phyloP scores from a whole-genome alignment of 2,113 vertebrate genomes.

The Galemys pyrenaicus region DNA sequence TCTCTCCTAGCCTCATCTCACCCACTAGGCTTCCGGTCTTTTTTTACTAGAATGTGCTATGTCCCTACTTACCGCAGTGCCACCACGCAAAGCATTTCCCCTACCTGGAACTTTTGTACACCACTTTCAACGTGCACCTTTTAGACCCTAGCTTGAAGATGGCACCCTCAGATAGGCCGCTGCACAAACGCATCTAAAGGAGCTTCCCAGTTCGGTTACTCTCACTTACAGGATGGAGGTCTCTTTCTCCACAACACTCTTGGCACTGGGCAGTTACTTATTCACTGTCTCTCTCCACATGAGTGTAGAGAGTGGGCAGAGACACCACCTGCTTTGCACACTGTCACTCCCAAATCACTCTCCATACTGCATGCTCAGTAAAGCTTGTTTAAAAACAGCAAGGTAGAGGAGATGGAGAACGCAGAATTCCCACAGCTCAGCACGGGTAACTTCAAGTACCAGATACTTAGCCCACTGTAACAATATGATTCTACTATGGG shows the following conservation, averaged over 20 bases:
- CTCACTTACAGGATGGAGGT: neutral
- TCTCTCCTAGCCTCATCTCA: neutral
- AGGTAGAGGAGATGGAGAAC: neutral
- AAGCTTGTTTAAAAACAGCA: neutral
- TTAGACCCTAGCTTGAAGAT: neutral
- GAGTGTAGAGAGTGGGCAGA: neutral
- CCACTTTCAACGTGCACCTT: neutral
- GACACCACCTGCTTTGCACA: neutral
- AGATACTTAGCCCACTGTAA: neutral
- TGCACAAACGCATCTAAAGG: neutral
- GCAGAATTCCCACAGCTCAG: neutral
- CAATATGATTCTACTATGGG: neutral
- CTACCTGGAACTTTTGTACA: neutral
- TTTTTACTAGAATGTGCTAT: neutral
- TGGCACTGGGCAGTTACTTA: neutral
- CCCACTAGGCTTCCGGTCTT: neutral
- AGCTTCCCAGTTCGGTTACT: neutral
- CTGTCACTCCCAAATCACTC: neutral
- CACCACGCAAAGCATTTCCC: neutral
- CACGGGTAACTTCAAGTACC: neutral
- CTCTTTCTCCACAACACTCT: neutral
- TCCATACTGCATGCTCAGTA: neutral
- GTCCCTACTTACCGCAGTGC: neutral
- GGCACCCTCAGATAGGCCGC: neutral
- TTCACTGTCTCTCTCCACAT: neutral